A percentile compares a stretch with the other conserved stretches of the same genome.
phyloP scores from a whole-genome alignment of 2,113 vertebrate genomes.

The Oostethus manadensis region DNA sequence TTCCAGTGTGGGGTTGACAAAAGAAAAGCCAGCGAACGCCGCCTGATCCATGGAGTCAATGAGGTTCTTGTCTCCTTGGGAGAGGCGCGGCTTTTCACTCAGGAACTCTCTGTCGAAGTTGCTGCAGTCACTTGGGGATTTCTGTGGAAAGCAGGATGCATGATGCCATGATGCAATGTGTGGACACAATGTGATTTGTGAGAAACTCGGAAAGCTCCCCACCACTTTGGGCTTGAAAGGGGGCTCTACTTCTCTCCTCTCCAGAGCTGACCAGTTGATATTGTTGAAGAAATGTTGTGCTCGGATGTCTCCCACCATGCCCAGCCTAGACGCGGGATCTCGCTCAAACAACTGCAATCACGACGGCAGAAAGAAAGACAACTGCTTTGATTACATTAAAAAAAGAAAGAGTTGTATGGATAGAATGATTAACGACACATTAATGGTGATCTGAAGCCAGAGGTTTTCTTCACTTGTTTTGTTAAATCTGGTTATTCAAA shows the following conservation, averaged over 20 bases:
- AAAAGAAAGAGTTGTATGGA: too few species aligned
- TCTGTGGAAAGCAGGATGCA: conserved; percentile 68
- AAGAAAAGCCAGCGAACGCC: conserved; percentile 89
- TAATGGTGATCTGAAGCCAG: too few species aligned
- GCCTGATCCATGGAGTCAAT: conserved; percentile 94
- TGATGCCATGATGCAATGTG: background rate
- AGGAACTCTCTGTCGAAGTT: conserved; percentile 98
- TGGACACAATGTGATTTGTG: background rate
- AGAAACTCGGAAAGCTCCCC: conserved; percentile 29
- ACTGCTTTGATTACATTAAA: rapidly evolving
- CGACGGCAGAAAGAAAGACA: conserved; percentile 18
- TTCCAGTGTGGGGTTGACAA: conserved; percentile 87
- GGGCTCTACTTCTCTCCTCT: conserved; percentile 80
- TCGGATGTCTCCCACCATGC: conserved; percentile 83
- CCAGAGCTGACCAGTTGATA: conserved; percentile 84
- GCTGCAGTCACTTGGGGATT: conserved; percentile 84
- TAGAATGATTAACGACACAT: too few species aligned
- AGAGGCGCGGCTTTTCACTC: conserved; percentile 87
- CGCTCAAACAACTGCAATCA: conserved; percentile 86
- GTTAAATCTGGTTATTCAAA: too few species aligned
- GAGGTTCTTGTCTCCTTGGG: conserved; percentile 88
- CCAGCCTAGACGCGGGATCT: conserved; percentile 81
- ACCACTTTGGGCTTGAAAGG: conserved; percentile 98
- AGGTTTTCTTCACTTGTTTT: too few species aligned
- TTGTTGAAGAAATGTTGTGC: conserved; percentile 86